These are phyloP conservation scores for Rhodophaea formosa DNA, from an alignment of 2,888 invertebrate genomes.

Conservation along the genomic window DNA sequence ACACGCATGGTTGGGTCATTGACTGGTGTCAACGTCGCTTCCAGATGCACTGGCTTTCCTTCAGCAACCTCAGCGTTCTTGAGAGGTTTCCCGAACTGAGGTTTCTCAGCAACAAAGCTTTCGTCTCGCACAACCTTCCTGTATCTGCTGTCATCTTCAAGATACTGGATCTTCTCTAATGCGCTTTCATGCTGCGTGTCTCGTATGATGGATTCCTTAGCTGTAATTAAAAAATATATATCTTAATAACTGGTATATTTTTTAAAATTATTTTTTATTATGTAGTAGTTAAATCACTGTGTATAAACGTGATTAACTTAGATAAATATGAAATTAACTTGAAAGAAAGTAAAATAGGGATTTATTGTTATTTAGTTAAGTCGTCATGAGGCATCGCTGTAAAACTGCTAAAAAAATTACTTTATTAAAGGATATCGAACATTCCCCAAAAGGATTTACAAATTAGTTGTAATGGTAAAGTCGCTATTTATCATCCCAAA, in stretches of 20 bases:
- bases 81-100: constrained; percentile 93
- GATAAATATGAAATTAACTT: no score
- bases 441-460: no score
- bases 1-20: constrained; percentile 99
- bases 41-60: constrained; percentile 93
- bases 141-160: constrained; percentile 92
- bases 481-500: no score
- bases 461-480: no score
- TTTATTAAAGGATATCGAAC: no score
- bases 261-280: neutral
- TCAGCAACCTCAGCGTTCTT: constrained; percentile 93
- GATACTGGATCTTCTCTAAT: constrained; percentile 93
- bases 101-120: constrained; percentile 89
- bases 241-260: neutral
- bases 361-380: no score
- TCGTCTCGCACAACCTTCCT: constrained; percentile 88
- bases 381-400: no score
- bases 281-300: no score
- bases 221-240: constrained; percentile 61
- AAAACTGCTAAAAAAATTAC: no score
- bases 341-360: no score
- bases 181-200: constrained; percentile 97
- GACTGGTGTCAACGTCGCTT: constrained; percentile 97
- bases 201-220: constrained; percentile 90
- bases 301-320: no score